Base-by-base conservation (phyloP, 2,888 invertebrate species). In the Sympetrum striolatum region DNA sequence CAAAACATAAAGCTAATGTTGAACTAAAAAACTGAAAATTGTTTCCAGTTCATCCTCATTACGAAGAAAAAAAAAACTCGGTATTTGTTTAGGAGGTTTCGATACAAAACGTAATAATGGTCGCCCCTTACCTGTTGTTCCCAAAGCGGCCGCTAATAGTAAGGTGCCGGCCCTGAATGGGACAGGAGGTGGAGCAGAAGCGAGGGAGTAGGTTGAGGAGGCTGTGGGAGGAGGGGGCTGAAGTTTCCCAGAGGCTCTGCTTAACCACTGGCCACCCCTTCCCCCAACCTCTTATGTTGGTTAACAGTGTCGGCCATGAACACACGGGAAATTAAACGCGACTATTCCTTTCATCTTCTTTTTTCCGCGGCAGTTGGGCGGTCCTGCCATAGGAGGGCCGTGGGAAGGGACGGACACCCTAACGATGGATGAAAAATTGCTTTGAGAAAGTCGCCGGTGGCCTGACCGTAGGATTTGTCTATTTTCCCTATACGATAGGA, bases 321-420 rank as follows among this genome's bases (percentile, higher is more conserved):
- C 86, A 60, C 60, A 35, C 86, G 86, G 64, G 86, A 86, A 86
- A 86, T 86, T 86, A 86, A 86, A 86, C 86, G 86, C 60, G 86
- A 86, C 58, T 58, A 48, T 86, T 60, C 86, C 86, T 86, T 86
- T 86, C 86, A 86, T 86, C 86, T 82, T 82, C 14, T 31, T 58
- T 58, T 35, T 35, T 86, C 86, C 86, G 86, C 37, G 86, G 60
- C 86, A 22, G 86, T 86, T 86, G 31, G 53, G 81, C 25, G 81
- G 81, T 82, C 53, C 81, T 82, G 31, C 53, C 81, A 53, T 15
- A 15, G 18, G 10, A 8, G 44, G 44, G 53, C 53, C 53, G 53
- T 48, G 53, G 81, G 35, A 82, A 82, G 81, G 53, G 53, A 53
- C 53, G 81, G 44, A n/a, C 81, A 48, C 31, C 15, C 31, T 82